These are phyloP conservation scores for Chrysomallon squamiferum DNA, from an alignment of 1,140 invertebrate species.

Conservation along the genomic window DNA sequence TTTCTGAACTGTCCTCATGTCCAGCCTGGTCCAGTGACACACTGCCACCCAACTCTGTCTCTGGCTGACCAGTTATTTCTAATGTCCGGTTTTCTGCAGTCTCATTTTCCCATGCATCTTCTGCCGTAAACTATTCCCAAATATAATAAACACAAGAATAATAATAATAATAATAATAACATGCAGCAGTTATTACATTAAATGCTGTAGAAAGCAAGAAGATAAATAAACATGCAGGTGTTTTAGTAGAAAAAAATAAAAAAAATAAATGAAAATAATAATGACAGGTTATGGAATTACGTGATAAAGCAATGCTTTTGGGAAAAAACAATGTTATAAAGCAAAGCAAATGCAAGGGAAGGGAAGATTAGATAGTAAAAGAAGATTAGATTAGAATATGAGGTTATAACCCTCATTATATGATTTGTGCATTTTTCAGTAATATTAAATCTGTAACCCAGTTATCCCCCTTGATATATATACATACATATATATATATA, in stretches of 20 bases:
- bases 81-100: neutral
- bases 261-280: neutral
- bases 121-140: neutral
- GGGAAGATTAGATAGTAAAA: too few relatives aligned
- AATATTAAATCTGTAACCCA: too few relatives aligned
- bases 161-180: neutral
- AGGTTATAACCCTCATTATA: too few relatives aligned
- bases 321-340: too few relatives aligned
- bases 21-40: neutral
- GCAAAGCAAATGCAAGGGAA: neutral
- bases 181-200: neutral
- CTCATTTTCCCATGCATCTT: conserved; percentile 4
- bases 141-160: neutral
- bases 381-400: too few relatives aligned
- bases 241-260: neutral
- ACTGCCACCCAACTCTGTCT: neutral
- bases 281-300: neutral
- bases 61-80: neutral
- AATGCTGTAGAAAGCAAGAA: neutral
- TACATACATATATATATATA: too few relatives aligned
- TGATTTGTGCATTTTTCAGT: too few relatives aligned
- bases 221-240: neutral
- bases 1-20: neutral
- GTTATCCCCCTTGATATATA: too few relatives aligned
- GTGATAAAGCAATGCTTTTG: neutral